Evolutionary conservation across 2,113 vertebrate genomes (phyloP).

Genomic region (Corynorhinus townsendii): DNA sequence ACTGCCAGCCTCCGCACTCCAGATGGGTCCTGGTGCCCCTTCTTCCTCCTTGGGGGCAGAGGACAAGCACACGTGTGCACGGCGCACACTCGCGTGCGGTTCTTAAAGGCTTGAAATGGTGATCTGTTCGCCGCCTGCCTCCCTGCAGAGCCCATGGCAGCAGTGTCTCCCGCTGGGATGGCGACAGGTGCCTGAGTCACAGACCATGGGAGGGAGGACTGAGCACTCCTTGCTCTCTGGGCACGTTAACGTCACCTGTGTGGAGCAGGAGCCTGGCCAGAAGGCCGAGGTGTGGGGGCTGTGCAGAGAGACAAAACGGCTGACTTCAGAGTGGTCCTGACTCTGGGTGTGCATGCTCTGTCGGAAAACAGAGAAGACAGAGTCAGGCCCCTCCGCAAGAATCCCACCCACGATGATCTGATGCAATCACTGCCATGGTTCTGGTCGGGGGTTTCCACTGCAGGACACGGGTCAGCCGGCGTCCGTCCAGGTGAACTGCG

Average conservation of each 20-base stretch:
- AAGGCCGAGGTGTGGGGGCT: constrained; percentile 79
- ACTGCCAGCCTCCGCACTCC: neutral
- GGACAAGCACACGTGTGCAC: constrained; percentile 1
- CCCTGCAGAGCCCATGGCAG: constrained; percentile 79
- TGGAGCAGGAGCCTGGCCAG: constrained; percentile 83
- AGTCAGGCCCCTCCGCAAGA: neutral
- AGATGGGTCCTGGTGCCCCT: constrained; percentile 43
- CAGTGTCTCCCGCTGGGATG: constrained; percentile 64
- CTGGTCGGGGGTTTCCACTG: neutral
- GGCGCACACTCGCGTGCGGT: constrained; percentile 36
- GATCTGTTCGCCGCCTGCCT: constrained; percentile 82
- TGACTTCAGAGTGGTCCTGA: constrained; percentile 85
- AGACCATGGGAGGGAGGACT: constrained; percentile 84
- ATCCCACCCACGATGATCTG: neutral
- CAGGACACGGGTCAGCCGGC: neutral
- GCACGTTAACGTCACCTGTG: constrained; percentile 84
- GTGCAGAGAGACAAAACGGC: constrained; percentile 85
- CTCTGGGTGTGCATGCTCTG: constrained; percentile 86
- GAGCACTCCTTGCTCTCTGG: constrained; percentile 83
- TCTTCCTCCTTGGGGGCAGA: constrained; percentile 54
- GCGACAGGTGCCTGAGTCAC: constrained; percentile 76
- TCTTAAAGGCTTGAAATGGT: constrained; percentile 80
- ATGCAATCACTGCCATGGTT: neutral
- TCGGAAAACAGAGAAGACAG: neutral
- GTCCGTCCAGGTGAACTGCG: neutral